These are phyloP conservation scores for Plotosus lineatus DNA, from an alignment of 2,113 vertebrate genomes.

Conservation along the genomic window DNA sequence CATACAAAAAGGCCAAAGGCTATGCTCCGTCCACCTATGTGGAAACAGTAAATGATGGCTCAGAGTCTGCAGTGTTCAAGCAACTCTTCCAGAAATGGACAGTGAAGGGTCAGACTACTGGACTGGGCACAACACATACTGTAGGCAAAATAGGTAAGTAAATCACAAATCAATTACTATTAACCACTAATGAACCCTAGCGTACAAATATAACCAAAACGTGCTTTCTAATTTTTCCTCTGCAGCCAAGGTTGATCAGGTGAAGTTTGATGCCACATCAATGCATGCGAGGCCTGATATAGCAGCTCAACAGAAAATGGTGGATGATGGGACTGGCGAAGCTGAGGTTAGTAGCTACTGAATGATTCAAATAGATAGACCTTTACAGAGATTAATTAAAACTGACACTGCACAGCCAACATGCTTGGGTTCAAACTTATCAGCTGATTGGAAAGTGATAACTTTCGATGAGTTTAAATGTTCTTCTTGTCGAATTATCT, in stretches of 20 bases:
- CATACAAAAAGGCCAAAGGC: slow-evolving; percentile 84
- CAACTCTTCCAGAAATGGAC: slow-evolving; percentile 89
- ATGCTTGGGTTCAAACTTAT: no score
- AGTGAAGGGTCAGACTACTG: slow-evolving; percentile 64
- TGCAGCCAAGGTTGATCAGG: slow-evolving; percentile 84
- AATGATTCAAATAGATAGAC: background rate
- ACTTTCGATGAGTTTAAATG: background rate
- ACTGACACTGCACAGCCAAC: no score
- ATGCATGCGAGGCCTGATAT: slow-evolving; percentile 79
- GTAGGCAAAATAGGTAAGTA: slow-evolving; percentile 80
- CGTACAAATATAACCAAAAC: background rate
- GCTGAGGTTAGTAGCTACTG: slow-evolving; percentile 63
- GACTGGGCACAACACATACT: slow-evolving; percentile 73
- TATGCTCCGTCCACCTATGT: slow-evolving; percentile 75
- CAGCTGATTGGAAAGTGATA: background rate
- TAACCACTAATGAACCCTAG: background rate
- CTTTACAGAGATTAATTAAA: background rate
- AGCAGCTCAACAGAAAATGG: slow-evolving; percentile 85
- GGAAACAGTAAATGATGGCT: slow-evolving; percentile 79
- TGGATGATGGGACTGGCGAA: slow-evolving; percentile 82
- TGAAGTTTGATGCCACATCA: slow-evolving; percentile 79
- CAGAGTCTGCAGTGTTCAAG: slow-evolving; percentile 78
- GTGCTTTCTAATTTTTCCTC: background rate
- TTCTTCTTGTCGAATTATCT: no score
- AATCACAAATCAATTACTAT: background rate